Percentiles rank a stretch among this genome's conserved stretches.
phyloP scores from a whole-genome alignment of 1,140 invertebrate species.

The Fopius arisanus region DNA sequence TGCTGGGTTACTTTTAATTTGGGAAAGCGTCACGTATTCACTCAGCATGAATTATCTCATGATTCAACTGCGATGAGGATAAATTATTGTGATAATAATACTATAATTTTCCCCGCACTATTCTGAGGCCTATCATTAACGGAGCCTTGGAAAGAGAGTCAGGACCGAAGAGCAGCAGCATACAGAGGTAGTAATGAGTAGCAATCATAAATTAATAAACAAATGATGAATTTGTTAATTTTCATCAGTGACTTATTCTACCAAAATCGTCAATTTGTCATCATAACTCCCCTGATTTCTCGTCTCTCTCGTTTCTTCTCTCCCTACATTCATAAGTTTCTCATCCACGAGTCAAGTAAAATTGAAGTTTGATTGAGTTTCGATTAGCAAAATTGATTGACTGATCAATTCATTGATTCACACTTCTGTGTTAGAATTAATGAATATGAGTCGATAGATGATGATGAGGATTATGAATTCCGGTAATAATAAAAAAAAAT shows the following conservation, averaged over 20 bases:
- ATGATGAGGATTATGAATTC: neutral
- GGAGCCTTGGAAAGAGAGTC: conserved; percentile 63
- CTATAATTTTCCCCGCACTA: neutral
- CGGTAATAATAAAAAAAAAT: neutral
- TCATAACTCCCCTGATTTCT: neutral
- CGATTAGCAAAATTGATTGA: too few relatives aligned
- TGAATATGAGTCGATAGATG: neutral
- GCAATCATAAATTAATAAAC: neutral
- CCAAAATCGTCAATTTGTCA: neutral
- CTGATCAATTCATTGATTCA: too few relatives aligned
- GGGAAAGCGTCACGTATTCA: conserved; percentile 42
- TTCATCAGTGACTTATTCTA: neutral
- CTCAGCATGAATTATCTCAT: conserved; percentile 31
- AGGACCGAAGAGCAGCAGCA: conserved; percentile 62
- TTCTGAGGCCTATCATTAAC: conserved; percentile 35
- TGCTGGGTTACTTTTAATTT: conserved; percentile 51
- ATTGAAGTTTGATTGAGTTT: too few relatives aligned
- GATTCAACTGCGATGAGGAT: neutral
- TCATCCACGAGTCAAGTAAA: too few relatives aligned
- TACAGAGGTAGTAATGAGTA: conserved; percentile 30
- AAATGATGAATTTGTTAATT: neutral
- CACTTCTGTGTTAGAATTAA: neutral
- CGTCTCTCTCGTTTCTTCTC: too few relatives aligned
- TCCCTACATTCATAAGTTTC: too few relatives aligned
- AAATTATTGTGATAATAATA: neutral